These are phyloP conservation scores for Torymus texanus DNA, from an alignment of 2,888 invertebrate species.

Conservation along the genomic window DNA sequence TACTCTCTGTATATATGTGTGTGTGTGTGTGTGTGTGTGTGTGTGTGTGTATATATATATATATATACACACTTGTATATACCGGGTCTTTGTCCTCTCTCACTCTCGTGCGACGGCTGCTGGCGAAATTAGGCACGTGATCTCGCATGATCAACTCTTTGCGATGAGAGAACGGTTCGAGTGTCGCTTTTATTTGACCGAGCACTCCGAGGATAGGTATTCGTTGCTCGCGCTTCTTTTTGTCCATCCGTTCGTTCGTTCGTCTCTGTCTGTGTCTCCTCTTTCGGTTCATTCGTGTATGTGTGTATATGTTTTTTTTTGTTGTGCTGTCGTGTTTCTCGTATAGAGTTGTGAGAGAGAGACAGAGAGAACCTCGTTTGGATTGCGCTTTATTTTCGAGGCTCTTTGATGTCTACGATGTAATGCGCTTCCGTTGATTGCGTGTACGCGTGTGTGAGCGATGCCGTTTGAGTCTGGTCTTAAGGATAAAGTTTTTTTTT, in stretches of 20 bases:
- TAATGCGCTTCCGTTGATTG: neutral
- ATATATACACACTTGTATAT: no score
- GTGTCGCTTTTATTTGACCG: neutral
- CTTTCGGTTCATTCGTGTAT: neutral
- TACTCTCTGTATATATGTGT: no score
- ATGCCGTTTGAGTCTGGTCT: no score
- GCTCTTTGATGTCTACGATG: conserved; percentile 14
- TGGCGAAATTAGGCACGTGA: conserved; percentile 36
- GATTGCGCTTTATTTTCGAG: conserved; percentile 13
- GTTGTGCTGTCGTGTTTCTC: no score
- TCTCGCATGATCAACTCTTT: conserved; percentile 16
- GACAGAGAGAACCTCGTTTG: neutral
- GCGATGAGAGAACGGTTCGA: neutral
- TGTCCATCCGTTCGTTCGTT: no score
- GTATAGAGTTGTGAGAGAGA: no score
- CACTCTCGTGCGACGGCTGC: neutral
- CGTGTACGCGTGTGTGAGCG: no score
- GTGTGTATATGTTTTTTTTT: no score
- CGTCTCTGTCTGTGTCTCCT: no score
- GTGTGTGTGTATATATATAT: neutral
- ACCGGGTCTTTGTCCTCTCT: conserved; percentile 25
- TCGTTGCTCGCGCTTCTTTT: neutral
- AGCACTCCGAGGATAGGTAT: conserved; percentile 1
- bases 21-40: neutral
- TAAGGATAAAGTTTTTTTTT: no score